These are phyloP conservation scores for Sebastes iracundus DNA, from an alignment of 2,797 vertebrate genomes.

Conservation along the genomic window DNA sequence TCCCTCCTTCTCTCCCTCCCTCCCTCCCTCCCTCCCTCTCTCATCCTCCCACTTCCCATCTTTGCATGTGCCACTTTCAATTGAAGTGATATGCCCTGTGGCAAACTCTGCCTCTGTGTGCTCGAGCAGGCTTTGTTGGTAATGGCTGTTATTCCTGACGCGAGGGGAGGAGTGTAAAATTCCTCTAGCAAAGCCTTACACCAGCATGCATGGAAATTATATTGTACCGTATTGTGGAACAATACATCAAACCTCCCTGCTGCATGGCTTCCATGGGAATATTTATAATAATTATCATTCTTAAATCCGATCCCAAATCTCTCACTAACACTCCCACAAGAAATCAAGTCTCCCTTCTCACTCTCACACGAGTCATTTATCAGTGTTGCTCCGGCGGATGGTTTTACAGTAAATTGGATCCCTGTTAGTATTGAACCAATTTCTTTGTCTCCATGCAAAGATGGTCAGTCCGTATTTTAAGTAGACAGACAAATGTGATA, in stretches of 20 bases:
- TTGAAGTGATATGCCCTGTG: slow-evolving; percentile 86
- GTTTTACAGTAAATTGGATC: slow-evolving; percentile 64
- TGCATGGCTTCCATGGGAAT: slow-evolving; percentile 32
- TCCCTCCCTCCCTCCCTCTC: not conserved
- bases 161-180: slow-evolving; percentile 77
- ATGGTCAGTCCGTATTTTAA: slow-evolving; percentile 23
- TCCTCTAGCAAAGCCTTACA: slow-evolving; percentile 67
- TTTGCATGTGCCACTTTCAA: slow-evolving; percentile 88
- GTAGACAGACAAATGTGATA: slow-evolving; percentile 49
- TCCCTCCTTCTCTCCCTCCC: slow-evolving; percentile 16
- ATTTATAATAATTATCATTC: slow-evolving; percentile 50
- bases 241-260: slow-evolving; percentile 33
- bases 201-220: slow-evolving; percentile 66
- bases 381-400: slow-evolving; percentile 30
- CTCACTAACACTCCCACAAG: slow-evolving; percentile 21
- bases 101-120: slow-evolving; percentile 80
- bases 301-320: slow-evolving; percentile 41
- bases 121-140: slow-evolving; percentile 78
- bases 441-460: slow-evolving; percentile 52
- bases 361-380: slow-evolving; percentile 47
- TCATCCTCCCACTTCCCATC: slow-evolving; percentile 80
- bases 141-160: slow-evolving; percentile 84
- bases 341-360: slow-evolving; percentile 41
- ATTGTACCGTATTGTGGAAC: slow-evolving; percentile 55
- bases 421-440: slow-evolving; percentile 54